These are phyloP conservation scores for Agrochola lota DNA, from an alignment of 2,888 invertebrate genomes.

Conservation along the genomic window DNA sequence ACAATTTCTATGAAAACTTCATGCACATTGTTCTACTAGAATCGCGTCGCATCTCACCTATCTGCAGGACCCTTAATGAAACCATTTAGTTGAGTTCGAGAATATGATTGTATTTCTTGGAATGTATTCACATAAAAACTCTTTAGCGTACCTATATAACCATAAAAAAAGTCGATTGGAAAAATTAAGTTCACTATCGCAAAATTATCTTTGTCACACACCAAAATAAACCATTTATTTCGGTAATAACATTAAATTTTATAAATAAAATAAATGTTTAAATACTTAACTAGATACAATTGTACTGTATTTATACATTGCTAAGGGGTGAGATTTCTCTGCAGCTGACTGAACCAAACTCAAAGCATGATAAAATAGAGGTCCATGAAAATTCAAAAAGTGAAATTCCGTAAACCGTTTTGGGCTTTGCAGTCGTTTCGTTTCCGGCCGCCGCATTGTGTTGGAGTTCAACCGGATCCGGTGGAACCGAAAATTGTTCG, in stretches of 20 bases:
- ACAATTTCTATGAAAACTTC: no score
- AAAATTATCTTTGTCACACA: not conserved
- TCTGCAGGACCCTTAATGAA: no score
- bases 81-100: not conserved
- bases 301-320: no score
- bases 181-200: not conserved
- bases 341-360: no score
- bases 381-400: slow-evolving; percentile 24
- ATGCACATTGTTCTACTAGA: no score
- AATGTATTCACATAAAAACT: not conserved
- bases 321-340: no score
- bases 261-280: no score
- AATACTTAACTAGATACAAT: not conserved
- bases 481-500: slow-evolving; percentile 28
- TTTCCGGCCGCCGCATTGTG: slow-evolving; percentile 53
- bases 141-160: no score
- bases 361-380: slow-evolving; percentile 3
- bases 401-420: slow-evolving; percentile 18
- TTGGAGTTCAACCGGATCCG: slow-evolving; percentile 16
- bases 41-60: no score
- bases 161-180: not conserved
- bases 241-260: not conserved
- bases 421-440: slow-evolving; percentile 19
- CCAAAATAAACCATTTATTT: not conserved
- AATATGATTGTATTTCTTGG: not conserved